Evolutionary conservation across 2,113 vertebrate genomes (phyloP).

Genomic region (Ploceus nigricollis): DNA sequence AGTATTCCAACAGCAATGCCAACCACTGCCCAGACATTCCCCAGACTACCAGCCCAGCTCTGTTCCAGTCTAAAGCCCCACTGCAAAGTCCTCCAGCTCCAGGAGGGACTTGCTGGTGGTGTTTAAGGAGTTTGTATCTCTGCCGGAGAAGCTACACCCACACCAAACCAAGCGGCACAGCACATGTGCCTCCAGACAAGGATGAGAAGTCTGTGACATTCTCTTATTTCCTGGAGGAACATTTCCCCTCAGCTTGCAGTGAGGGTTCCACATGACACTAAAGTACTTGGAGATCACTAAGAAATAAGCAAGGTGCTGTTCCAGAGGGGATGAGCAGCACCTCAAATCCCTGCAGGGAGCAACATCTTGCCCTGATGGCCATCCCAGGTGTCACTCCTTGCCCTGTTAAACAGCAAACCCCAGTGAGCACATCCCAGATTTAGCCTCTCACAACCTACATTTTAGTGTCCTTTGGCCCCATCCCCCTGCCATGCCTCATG

Average conservation of each 20-base stretch:
- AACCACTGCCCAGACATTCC: background rate
- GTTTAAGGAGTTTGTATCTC: background rate
- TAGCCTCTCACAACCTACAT: background rate
- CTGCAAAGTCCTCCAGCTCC: background rate
- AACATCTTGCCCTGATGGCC: background rate
- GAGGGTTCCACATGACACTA: background rate
- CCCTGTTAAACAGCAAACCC: background rate
- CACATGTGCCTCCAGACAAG: background rate
- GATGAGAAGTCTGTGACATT: background rate
- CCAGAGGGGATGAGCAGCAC: background rate
- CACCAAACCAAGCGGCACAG: background rate
- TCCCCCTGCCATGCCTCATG: background rate
- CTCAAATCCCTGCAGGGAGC: background rate
- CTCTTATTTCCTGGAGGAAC: background rate
- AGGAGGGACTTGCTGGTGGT: background rate
- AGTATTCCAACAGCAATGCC: background rate
- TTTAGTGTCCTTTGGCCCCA: background rate
- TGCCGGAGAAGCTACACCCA: background rate
- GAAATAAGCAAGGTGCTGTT: background rate
- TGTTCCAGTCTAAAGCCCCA: background rate
- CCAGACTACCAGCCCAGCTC: background rate
- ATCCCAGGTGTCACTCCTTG: background rate
- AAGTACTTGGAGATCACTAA: background rate
- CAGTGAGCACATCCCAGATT: background rate
- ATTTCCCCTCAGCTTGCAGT: background rate